Base-by-base conservation (phyloP, 2,797 vertebrate genomes). In the Brotula barbata region DNA sequence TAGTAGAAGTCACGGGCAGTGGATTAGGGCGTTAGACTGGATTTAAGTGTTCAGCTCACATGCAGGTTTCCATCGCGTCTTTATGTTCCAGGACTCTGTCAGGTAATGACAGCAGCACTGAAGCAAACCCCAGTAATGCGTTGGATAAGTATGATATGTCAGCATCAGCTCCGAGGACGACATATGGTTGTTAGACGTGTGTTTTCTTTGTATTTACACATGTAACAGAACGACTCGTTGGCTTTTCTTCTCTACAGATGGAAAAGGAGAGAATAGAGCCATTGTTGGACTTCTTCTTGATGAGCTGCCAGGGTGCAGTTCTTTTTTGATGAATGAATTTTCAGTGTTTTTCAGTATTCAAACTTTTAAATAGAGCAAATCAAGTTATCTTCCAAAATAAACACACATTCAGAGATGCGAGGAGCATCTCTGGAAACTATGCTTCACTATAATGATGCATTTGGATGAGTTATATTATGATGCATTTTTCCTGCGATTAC, bases 21-120 rank as follows among this genome's bases (percentile, higher is more conserved):
- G 78, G 79, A 81, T 80, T 74, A 68, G 81, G 75, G 64, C 64
- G 86, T 81, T 67, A 77, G 79, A 80, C 62, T 79, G 74, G n/a
- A n/a, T n/a, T 64, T 68, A 68, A 68, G 71, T 65, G 31, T 49
- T 69, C 57, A 49, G 54, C 85, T 85, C 80, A 87, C 84, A 86
- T 66, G 60, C 71, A 61, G 41, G 37, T 68, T 70, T 72, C 78
- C 77, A 76, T 67, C 53, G 58, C 68, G 64, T 73, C 63, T 58
- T n/a, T 60, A 20, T 77, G 73, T 79, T 79, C 58, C 73, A 71
- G 68, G 69, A 84, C 73, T 15, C 47, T 42, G 60, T 74, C 78
- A 33, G 31, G 55, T 53, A 58, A 77, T 66, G 66, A 80, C 65
- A 83, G 64, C 55, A 16, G 54, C 58, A 61, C 46, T 77, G 59